Percentiles rank a stretch among this genome's conserved stretches.
Evolutionary conservation across 2,888 invertebrate genomes (phyloP).

Genomic region (Druceiella hillmani): DNA sequence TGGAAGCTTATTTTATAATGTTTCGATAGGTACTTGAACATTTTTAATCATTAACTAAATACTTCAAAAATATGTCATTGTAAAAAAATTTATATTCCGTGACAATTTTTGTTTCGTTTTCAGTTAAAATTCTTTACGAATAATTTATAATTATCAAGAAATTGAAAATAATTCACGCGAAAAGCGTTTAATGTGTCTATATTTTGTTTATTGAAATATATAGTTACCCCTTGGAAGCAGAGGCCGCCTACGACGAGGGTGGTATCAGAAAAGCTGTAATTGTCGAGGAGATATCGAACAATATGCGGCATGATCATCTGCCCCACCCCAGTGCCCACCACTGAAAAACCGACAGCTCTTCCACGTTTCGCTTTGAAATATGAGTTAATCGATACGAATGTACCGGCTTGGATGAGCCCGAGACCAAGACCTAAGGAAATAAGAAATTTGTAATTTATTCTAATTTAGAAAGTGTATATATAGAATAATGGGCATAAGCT

Average conservation of each 20-base stretch:
- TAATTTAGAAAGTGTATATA: too few species aligned
- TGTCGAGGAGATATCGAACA: slow-evolving; percentile 57
- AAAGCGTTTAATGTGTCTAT: too few species aligned
- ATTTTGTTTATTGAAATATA: slow-evolving; percentile 19
- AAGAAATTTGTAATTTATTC: neutral
- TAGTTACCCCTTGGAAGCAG: slow-evolving; percentile 59
- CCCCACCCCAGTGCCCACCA: slow-evolving; percentile 71
- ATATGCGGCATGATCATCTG: slow-evolving; percentile 71
- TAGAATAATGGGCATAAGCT: too few species aligned
- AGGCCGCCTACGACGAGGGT: slow-evolving; percentile 58
- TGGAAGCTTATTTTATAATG: too few species aligned
- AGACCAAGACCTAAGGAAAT: slow-evolving; percentile 55
- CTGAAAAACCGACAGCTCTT: slow-evolving; percentile 67
- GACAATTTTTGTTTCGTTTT: too few species aligned
- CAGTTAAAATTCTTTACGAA: neutral
- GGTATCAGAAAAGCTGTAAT: slow-evolving; percentile 60
- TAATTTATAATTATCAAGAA: too few species aligned
- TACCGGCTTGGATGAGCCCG: slow-evolving; percentile 65
- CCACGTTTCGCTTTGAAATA: slow-evolving; percentile 64
- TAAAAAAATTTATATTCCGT: too few species aligned
- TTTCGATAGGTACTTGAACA: too few species aligned
- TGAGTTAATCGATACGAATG: slow-evolving; percentile 65
- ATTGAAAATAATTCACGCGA: too few species aligned
- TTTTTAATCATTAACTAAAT: too few species aligned
- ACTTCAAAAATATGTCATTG: too few species aligned